Evolutionary conservation across 1,140 invertebrate genomes (phyloP), one percentile per base, ranked within the genome.

Genomic region (Zaprionus ghesquierei): DNA sequence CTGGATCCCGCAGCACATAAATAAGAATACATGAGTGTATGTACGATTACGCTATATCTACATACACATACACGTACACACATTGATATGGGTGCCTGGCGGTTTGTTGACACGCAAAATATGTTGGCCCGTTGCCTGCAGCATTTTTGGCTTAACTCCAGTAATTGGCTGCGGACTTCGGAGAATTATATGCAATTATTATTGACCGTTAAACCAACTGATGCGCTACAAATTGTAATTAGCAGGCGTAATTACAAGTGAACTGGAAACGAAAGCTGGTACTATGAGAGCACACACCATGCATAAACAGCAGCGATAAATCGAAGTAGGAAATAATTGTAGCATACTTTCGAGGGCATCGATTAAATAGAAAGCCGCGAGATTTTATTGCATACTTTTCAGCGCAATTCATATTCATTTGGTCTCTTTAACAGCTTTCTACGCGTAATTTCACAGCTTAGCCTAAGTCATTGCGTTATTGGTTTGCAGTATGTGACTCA

Each of bases 121-220:
- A 50, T 72, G 54, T 73, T 72, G 54, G 69, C 59, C 18, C 20
- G 10, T 27, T 6, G 70, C 70, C 65, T 23, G 25, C 29, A 51
- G 64, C 55, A 23, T 25, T 73, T 60, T 20, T 23, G 56, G 64
- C 56, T 38, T 25, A 22, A 20, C 38, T 41, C 41, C 23, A 44
- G 50, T 69, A 73, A 73, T 73, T 73, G 64, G 35, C 56, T 22
- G n/a, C 38, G 53, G 56, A 46, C 50, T 69, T 56, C 41, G 12
- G 10, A 29, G 61, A 62, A 62, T 53, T 62, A 51, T 38, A 62
- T 25, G 60, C 61, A 54, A 54, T 63, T 63, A 54, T 31, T 41
- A 54, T 31, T 41, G 50, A 13, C 9, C n/a, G 50, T 44, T 31
- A 54, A n/a, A 63, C 49, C 33, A 31, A 5, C n/a, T 18, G 49